Evolutionary conservation across 2,797 vertebrate species (phyloP).

Genomic region (Gephyroberyx darwinii): DNA sequence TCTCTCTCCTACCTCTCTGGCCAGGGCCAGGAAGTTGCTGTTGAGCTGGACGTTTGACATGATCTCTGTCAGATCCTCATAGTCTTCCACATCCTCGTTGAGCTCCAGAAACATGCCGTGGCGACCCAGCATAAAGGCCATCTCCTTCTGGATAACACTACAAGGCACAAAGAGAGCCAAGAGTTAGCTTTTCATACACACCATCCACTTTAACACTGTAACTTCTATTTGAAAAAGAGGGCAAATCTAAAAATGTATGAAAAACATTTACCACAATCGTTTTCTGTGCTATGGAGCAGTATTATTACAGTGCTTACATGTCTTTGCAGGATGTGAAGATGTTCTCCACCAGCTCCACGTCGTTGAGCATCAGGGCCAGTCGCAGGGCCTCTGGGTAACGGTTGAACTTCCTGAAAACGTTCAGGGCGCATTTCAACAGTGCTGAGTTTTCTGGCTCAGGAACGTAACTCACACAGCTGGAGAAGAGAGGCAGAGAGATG

Average conservation of each 20-base stretch:
- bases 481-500: background rate
- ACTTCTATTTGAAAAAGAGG: background rate
- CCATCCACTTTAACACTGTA: background rate
- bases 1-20: conserved; percentile 88
- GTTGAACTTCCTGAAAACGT: conserved; percentile 95
- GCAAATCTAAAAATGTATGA: background rate
- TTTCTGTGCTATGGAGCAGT: background rate
- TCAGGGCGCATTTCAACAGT: conserved; percentile 92
- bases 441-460: conserved; percentile 97
- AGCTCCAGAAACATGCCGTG: conserved; percentile 98
- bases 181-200: background rate
- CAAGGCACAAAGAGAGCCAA: conserved; percentile 9
- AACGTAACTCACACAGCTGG: conserved; percentile 96
- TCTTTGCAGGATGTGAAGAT: conserved; percentile 99
- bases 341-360: conserved; percentile 96
- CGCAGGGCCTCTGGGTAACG: conserved; percentile 96
- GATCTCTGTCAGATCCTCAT: conserved; percentile 97
- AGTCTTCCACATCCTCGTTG: conserved; percentile 97
- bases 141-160: conserved; percentile 97
- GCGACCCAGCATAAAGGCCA: conserved; percentile 97
- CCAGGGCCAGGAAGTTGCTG: conserved; percentile 96
- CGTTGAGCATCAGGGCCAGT: conserved; percentile 96
- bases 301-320: conserved; percentile 83
- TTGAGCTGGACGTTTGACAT: conserved; percentile 99
- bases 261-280: background rate